Evolutionary conservation across 1,140 invertebrate genomes (phyloP), one percentile per base, ranked within the genome.

Genomic region (Latrodectus geometricus): DNA sequence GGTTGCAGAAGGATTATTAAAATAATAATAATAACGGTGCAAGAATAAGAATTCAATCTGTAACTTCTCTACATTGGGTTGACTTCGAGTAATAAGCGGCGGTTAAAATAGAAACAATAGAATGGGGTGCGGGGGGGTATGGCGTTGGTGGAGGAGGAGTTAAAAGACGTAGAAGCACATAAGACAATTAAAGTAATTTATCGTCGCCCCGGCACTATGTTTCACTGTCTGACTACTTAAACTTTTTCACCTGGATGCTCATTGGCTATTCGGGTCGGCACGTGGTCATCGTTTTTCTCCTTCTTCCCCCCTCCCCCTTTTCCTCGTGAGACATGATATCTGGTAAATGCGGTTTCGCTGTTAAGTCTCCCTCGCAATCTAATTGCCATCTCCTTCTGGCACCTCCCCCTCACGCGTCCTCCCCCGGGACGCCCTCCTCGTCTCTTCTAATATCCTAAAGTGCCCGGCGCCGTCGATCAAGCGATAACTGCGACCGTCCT

Each of bases 161-260:
- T 21, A 70, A 11, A 21, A 17, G 15, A 70, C 17, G 68, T 20
- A 15, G 23, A 12, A 15, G 15, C 11, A 12, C 78, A 9, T 50
- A 48, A 69, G 77, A 80, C 78, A 80, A 80, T 80, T 80, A 80
- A 80, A 80, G 78, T 80, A 70, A 80, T 80, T 80, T 69, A 80
- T 80, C 78, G 78, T 52, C 74, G 74, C 48, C 73, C 7, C 15
- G 15, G 49, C 48, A 52, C 72, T 50, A 76, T 80, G 78, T 80
- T 80, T 70, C 78, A 80, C 78, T 50, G 77, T 50, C 61, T 50
- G 78, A 80, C 78, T 80, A 66, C 78, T 80, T 80, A 80, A 80
- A 80, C 78, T 80, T 80, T 80, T 80, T 80, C 78, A 80, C 78
- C 78, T 80, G 78, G 61, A 49, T 66, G 49, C 20, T 80, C 78